Conservation (phyloP, 2,113 vertebrate genomes). For the Chamaea fasciata region DNA sequence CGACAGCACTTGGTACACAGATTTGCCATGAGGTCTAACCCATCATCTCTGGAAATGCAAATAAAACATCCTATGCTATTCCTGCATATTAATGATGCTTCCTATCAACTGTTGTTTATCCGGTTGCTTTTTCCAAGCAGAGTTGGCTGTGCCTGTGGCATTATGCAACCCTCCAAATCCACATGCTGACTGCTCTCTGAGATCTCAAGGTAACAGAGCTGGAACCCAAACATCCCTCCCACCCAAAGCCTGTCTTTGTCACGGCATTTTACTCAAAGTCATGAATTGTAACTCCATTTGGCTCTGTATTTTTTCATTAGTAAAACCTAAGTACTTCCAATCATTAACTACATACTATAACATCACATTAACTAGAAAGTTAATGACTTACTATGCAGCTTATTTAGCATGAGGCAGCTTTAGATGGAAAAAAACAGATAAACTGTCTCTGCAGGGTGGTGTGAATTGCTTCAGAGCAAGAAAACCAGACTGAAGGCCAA, state of each 20-base stretch:
- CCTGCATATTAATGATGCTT: not conserved
- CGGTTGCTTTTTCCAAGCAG: not conserved
- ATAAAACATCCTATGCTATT: not conserved
- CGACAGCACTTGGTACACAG: rapidly evolving
- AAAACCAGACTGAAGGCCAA: not conserved
- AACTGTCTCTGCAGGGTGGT: not conserved
- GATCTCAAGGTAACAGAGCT: not conserved
- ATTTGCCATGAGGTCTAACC: not conserved
- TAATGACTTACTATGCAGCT: not conserved
- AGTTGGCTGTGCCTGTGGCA: not conserved
- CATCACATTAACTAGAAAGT: not conserved
- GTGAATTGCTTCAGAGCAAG: not conserved
- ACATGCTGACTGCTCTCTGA: not conserved
- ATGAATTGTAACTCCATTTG: not conserved
- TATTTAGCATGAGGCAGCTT: not conserved
- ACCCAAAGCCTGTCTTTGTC: not conserved
- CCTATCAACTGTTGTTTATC: not conserved
- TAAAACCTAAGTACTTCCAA: not conserved
- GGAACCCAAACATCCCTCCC: not conserved
- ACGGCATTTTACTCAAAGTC: not conserved
- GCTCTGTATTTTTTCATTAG: not conserved
- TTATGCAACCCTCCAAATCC: conserved; percentile 43
- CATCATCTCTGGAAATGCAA: not conserved
- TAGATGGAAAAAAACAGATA: not conserved
- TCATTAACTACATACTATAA: not conserved